Conservation (phyloP, 1,140 invertebrate species). For the Euschistus heros region DNA sequence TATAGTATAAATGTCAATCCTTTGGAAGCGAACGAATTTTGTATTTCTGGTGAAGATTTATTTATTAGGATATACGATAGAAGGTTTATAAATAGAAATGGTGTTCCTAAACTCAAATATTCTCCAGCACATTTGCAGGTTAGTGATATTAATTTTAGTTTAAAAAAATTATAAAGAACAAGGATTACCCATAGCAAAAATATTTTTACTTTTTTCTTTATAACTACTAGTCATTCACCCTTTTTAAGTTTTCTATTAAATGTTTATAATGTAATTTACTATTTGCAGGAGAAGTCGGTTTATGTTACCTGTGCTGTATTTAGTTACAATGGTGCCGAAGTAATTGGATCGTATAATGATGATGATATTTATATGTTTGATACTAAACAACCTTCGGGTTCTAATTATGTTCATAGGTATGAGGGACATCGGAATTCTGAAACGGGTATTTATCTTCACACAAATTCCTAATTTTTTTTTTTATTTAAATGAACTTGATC, state of each 20-base stretch:
- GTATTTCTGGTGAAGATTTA: slow-evolving; percentile 59
- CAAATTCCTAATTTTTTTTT: too few species aligned
- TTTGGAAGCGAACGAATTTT: slow-evolving; percentile 62
- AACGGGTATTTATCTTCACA: slow-evolving; percentile 40
- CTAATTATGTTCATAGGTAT: slow-evolving; percentile 63
- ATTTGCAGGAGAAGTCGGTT: not conserved
- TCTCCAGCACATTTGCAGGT: slow-evolving; percentile 29
- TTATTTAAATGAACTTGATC: too few species aligned
- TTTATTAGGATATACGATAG: slow-evolving; percentile 55
- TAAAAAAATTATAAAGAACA: too few species aligned
- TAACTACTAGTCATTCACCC: too few species aligned
- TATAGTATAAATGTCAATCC: slow-evolving; percentile 84
- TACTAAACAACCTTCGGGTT: slow-evolving; percentile 42
- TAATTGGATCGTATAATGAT: slow-evolving; percentile 86
- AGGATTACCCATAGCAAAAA: not conserved
- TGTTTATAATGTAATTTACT: too few species aligned
- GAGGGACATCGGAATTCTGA: slow-evolving; percentile 65
- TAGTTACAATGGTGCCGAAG: slow-evolving; percentile 81
- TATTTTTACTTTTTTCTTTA: not conserved
- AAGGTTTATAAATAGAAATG: slow-evolving; percentile 39
- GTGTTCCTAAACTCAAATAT: slow-evolving; percentile 42
- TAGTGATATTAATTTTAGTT: too few species aligned
- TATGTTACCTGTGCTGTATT: slow-evolving; percentile 80
- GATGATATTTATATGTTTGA: slow-evolving; percentile 89
- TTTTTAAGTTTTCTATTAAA: too few species aligned